Conservation (phyloP, 2,797 vertebrate species). For the Eulemur rubriventer region DNA sequence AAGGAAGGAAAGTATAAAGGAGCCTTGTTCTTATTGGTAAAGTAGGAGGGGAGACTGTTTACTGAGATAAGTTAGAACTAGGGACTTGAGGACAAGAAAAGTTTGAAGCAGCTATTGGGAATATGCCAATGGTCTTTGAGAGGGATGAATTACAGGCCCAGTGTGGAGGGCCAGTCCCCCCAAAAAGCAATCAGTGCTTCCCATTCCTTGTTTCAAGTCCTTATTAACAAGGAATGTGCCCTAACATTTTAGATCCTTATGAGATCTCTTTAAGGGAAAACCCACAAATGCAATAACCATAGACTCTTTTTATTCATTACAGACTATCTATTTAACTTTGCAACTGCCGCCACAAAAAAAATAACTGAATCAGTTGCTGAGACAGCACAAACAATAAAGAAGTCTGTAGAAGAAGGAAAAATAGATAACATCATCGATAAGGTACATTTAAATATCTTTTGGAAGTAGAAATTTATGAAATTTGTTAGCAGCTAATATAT, state of each 20-base stretch:
- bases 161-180: not conserved
- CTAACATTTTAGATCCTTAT: not conserved
- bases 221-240: not conserved
- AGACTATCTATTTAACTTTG: constrained; percentile 96
- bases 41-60: not conserved
- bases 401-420: constrained; percentile 96
- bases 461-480: constrained; percentile 41
- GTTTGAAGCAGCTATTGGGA: not conserved
- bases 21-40: constrained; percentile 13
- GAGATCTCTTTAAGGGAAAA: constrained; percentile 7
- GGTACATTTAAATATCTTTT: constrained; percentile 81
- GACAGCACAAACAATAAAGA: constrained; percentile 97
- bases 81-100: not conserved
- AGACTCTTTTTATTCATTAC: constrained; percentile 62
- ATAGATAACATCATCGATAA: constrained; percentile 97
- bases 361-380: constrained; percentile 94
- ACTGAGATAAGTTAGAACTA: not conserved
- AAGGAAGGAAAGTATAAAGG: not conserved
- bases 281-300: not conserved
- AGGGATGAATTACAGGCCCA: not conserved
- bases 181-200: not conserved
- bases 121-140: not conserved
- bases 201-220: not conserved
- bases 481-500: constrained; percentile 17
- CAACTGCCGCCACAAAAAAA: constrained; percentile 95